phyloP scores from a whole-genome alignment of 37 sponge, comb jelly and placozoan species.

The Dysidea cf. avara region DNA sequence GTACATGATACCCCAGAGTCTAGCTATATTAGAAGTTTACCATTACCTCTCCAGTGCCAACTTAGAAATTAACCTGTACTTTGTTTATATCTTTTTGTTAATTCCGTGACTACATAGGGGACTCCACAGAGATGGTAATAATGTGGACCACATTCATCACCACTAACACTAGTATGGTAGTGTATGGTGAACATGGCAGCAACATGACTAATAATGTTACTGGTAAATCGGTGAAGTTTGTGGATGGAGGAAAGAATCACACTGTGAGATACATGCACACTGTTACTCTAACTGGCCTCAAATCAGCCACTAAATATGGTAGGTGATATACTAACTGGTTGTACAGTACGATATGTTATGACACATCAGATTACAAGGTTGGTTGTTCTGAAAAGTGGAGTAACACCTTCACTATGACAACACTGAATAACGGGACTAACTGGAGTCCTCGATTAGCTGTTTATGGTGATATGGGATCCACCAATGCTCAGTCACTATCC shows the following conservation, averaged over 20 bases:
- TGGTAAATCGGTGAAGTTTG: conserved; percentile 16
- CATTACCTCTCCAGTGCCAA: too few species aligned
- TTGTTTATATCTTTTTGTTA: too few species aligned
- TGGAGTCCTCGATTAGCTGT: conserved; percentile 31
- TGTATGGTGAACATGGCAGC: conserved; percentile 6
- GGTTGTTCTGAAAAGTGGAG: conserved; percentile 19
- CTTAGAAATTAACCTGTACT: too few species aligned
- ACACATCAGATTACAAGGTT: background rate
- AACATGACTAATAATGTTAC: conserved; percentile 4
- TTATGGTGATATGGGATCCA: conserved; percentile 36
- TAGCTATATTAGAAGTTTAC: too few species aligned
- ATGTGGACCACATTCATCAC: conserved; percentile 21
- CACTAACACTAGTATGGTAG: background rate
- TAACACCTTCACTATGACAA: conserved; percentile 17
- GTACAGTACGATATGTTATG: background rate
- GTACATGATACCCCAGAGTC: too few species aligned
- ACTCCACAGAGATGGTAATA: background rate
- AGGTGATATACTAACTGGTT: background rate
- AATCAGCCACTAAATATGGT: conserved; percentile 16
- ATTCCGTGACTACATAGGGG: too few species aligned
- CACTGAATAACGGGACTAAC: conserved; percentile 14
- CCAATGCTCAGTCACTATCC: background rate
- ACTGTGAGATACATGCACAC: conserved; percentile 15
- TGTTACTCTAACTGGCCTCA: conserved; percentile 5
- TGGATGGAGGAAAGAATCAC: background rate